phyloP scores from a whole-genome alignment of 2,888 invertebrate genomes.

The Trimorus sp. region DNA sequence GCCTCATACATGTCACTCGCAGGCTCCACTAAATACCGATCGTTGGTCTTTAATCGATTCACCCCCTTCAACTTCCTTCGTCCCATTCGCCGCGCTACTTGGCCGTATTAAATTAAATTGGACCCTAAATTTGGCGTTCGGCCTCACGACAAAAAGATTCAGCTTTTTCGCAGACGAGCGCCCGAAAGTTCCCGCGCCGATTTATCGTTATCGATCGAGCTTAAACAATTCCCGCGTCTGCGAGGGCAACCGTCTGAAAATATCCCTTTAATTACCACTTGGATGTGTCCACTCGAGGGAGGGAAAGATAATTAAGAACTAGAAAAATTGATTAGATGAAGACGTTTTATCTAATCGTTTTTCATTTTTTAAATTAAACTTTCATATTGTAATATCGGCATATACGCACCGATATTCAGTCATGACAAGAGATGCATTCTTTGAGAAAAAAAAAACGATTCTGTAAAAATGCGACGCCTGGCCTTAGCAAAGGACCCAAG shows the following conservation, averaged over 20 bases:
- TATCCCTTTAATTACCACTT: constrained; percentile 68
- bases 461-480: no score
- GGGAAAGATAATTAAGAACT: constrained; percentile 64
- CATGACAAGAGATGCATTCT: no score
- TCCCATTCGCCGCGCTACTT: constrained; percentile 62
- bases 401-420: no score
- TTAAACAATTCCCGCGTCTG: constrained; percentile 51
- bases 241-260: constrained; percentile 53
- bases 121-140: constrained; percentile 76
- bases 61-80: constrained; percentile 69
- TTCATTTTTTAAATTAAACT: no score
- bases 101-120: constrained; percentile 79
- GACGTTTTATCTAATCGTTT: no score
- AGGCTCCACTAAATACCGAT: constrained; percentile 81
- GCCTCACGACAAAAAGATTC: constrained; percentile 71
- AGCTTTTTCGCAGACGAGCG: constrained; percentile 55
- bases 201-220: constrained; percentile 63
- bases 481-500: no score
- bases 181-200: constrained; percentile 59
- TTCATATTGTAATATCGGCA: no score
- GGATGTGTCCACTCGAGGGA: constrained; percentile 58
- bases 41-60: constrained; percentile 76
- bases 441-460: no score
- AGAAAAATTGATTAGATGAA: no score
- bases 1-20: constrained; percentile 78